Evolutionary conservation across 2,797 vertebrate species (phyloP).

Genomic region (Lemur catta): DNA sequence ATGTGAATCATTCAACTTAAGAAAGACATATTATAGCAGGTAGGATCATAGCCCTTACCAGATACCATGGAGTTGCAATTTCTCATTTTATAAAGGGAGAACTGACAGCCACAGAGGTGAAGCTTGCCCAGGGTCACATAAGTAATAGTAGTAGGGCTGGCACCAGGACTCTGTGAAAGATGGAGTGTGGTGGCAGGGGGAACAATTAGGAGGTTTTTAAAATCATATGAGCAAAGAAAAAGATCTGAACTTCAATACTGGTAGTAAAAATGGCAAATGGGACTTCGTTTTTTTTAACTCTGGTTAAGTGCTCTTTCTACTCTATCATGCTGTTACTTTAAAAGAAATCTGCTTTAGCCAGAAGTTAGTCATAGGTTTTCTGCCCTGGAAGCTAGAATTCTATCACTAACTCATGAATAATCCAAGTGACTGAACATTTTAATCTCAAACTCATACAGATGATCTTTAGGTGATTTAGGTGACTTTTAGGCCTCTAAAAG

Average conservation of each 20-base stretch:
- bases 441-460: background rate
- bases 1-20: conserved; percentile 45
- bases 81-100: background rate
- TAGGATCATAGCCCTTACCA: background rate
- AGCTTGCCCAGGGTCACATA: background rate
- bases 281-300: background rate
- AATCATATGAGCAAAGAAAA: background rate
- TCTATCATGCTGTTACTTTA: background rate
- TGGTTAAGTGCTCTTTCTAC: background rate
- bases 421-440: background rate
- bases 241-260: background rate
- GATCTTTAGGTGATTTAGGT: background rate
- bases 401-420: background rate
- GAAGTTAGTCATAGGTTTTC: background rate
- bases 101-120: background rate
- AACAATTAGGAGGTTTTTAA: background rate
- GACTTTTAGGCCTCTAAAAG: background rate
- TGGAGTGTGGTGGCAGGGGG: background rate
- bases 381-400: background rate
- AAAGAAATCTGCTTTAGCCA: background rate
- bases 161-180: background rate
- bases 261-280: background rate
- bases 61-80: background rate
- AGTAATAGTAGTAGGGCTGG: background rate
- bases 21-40: background rate